A percentile compares a stretch with the other conserved stretches of the same genome.
Evolutionary conservation across 2,113 vertebrate species (phyloP).

Genomic region (Cettia cetti): DNA sequence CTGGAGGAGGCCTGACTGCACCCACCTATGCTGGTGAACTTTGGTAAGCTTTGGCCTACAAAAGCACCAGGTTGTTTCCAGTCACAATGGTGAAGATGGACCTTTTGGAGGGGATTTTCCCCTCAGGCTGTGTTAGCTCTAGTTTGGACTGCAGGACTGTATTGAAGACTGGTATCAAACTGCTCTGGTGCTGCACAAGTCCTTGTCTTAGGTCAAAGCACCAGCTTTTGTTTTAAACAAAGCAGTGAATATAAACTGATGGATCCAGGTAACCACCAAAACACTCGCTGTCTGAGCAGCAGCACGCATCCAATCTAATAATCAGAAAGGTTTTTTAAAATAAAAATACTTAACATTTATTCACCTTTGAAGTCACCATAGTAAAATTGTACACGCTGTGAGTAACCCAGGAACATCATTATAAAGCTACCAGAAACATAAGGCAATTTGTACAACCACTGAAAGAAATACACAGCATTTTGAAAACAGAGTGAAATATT

Average conservation of each 20-base stretch:
- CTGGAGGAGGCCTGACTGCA: background rate
- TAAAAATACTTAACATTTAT: slow-evolving; percentile 72
- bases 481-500: slow-evolving; percentile 54
- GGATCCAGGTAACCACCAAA: background rate
- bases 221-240: too few relatives aligned
- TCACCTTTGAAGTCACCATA: slow-evolving; percentile 50
- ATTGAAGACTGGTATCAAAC: fast-evolving
- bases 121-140: background rate
- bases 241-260: background rate
- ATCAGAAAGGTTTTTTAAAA: slow-evolving; percentile 39
- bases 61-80: background rate
- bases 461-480: slow-evolving; percentile 65
- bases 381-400: slow-evolving; percentile 62
- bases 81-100: background rate
- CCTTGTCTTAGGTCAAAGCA: background rate
- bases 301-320: background rate
- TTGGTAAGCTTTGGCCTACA: background rate
- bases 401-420: slow-evolving; percentile 43
- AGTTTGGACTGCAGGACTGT: background rate
- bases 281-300: background rate
- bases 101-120: background rate
- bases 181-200: background rate
- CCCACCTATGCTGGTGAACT: background rate
- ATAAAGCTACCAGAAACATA: slow-evolving; percentile 53
- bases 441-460: slow-evolving; percentile 62